Evolutionary conservation across 2,113 vertebrate species (phyloP).

Genomic region (Pteropus alecto): DNA sequence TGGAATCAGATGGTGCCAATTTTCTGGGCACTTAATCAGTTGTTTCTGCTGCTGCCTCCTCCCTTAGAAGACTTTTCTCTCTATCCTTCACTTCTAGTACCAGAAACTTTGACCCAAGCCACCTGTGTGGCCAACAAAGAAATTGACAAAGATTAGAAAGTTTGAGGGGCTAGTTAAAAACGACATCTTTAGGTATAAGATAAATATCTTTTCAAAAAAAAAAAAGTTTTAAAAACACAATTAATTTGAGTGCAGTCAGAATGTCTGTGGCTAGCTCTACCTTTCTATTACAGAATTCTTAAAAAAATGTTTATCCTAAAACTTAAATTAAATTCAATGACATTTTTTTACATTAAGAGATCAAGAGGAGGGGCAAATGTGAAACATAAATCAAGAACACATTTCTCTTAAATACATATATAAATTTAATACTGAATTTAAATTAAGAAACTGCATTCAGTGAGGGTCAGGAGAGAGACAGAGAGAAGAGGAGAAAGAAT

Average conservation of each 20-base stretch:
- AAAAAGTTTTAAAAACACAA: neutral
- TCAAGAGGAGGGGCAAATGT: neutral
- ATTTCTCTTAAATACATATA: neutral
- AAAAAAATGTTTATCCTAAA: neutral
- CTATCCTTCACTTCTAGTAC: neutral
- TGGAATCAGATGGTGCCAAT: neutral
- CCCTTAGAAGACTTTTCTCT: neutral
- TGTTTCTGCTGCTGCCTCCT: neutral
- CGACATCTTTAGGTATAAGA: neutral
- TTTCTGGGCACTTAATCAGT: neutral
- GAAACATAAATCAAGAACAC: neutral
- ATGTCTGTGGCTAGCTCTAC: neutral
- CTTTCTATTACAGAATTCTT: neutral
- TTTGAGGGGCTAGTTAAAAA: neutral
- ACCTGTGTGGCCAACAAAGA: neutral
- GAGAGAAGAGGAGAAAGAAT: neutral
- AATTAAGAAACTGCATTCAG: neutral
- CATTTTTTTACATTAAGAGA: neutral
- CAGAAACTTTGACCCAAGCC: neutral
- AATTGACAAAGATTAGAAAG: neutral
- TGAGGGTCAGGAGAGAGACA: too few relatives aligned
- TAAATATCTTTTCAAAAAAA: neutral
- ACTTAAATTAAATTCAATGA: neutral
- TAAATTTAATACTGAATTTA: neutral
- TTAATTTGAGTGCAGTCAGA: neutral